Conservation (phyloP, 1,140 invertebrate genomes). For the Drosophila nigrodunni region DNA sequence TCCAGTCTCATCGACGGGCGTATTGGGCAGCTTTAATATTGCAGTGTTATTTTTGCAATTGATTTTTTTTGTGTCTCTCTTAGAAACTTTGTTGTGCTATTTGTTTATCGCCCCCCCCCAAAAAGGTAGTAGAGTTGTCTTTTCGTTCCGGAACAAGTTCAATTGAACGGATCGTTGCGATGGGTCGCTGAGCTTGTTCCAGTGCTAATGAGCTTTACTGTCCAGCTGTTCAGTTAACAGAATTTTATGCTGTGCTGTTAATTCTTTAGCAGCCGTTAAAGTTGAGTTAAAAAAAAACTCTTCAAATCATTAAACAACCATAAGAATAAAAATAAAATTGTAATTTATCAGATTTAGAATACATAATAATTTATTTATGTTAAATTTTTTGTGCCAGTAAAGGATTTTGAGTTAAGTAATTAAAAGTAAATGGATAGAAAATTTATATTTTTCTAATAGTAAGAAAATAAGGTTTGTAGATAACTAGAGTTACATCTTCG, state of each 20-base stretch:
- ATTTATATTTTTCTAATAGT: too few species aligned
- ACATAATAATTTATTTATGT: neutral
- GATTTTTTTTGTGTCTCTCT: slow-evolving; percentile 63
- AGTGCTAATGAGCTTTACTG: neutral
- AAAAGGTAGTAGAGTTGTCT: slow-evolving; percentile 10
- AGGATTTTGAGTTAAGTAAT: neutral
- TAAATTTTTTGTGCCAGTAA: neutral
- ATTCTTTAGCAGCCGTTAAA: neutral
- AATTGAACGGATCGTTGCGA: neutral
- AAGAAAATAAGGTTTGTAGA: too few species aligned
- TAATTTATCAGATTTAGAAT: neutral
- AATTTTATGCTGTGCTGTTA: neutral
- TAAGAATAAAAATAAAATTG: neutral
- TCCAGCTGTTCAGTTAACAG: slow-evolving; percentile 1
- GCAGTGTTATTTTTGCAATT: slow-evolving; percentile 53
- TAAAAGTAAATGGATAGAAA: too few species aligned
- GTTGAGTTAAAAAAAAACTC: neutral
- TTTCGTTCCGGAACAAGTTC: slow-evolving; percentile 8
- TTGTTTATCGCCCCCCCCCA: slow-evolving; percentile 39
- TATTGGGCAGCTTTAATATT: slow-evolving; percentile 14
- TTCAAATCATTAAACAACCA: neutral
- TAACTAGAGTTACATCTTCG: too few species aligned
- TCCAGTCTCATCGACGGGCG: slow-evolving; percentile 28
- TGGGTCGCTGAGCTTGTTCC: neutral
- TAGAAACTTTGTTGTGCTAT: slow-evolving; percentile 56